phyloP scores from a whole-genome alignment of 2,113 vertebrate genomes.

The Kobus ellipsiprymnus region DNA sequence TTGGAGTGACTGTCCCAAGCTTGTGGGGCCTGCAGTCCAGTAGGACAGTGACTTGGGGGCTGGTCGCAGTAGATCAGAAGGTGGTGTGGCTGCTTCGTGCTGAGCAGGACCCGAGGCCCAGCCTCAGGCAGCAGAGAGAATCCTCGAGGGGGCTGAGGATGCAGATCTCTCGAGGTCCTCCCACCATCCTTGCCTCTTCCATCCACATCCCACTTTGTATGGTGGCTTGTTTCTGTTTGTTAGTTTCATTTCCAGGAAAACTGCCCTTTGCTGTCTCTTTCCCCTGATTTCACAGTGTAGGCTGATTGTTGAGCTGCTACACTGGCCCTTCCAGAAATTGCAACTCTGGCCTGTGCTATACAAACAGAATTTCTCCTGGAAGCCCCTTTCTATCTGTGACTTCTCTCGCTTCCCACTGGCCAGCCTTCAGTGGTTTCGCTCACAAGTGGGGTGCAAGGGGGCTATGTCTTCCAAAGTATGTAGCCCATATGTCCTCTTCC shows the following conservation, averaged over 20 bases:
- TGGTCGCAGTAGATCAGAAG: not conserved
- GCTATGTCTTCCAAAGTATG: not conserved
- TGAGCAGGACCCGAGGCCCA: not conserved
- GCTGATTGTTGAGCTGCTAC: not conserved
- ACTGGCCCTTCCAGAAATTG: not conserved
- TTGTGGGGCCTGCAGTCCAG: too few relatives aligned
- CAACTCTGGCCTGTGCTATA: not conserved
- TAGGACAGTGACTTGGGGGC: not conserved
- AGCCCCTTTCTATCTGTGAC: not conserved
- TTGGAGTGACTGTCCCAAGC: not conserved
- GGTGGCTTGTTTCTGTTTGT: not conserved
- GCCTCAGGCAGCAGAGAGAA: not conserved
- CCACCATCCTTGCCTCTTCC: not conserved
- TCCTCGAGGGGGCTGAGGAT: not conserved
- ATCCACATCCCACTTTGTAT: not conserved
- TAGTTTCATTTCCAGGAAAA: not conserved
- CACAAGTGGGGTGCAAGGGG: accelerated
- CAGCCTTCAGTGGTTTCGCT: not conserved
- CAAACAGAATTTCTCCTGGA: not conserved
- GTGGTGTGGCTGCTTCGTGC: not conserved
- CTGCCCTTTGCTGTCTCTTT: not conserved
- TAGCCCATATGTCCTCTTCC: accelerated
- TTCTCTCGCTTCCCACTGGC: not conserved
- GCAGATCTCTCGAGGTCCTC: not conserved
- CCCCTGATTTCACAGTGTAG: not conserved